Base-by-base conservation (phyloP, 2,797 vertebrate species). In the Danio jaintianensis region DNA sequence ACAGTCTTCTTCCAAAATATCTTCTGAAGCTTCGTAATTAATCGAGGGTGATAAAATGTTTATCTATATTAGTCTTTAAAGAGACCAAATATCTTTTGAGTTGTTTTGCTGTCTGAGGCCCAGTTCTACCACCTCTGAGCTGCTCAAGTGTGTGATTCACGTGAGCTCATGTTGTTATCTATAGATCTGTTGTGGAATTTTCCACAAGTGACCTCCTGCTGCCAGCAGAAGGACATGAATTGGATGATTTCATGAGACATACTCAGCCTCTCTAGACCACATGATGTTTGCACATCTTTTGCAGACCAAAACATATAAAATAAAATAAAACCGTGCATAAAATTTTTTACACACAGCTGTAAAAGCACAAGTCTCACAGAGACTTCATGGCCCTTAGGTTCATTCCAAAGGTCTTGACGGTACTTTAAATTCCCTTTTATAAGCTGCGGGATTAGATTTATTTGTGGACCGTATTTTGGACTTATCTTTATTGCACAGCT, bases 171-270 rank as follows among this genome's bases (percentile, higher is more conserved):
- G 50, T 47, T 62, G 88, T 89, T 90, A 85, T 91, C 67, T 87
- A 71, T 86, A 36, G 67, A 58, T 62, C 80, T 69, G 84, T 78
- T 79, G 75, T 90, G 90, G 89, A 90, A 91, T 89, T 91, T 92
- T 92, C 90, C 89, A 87, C 85, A 82, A 55, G 43, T 68, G 68
- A 53, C 55, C 59, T 58, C 12, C 75, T 79, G 50, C 10, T 58
- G 45, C 45, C 66, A 62, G 36, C 22, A 22, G 76, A n/a, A 20
- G 55, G 56, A 62, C 47, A 45, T 64, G 48, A 29, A 66, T 61
- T 79, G 76, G 56, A 61, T 48, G 11, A 69, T 22, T 38, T 58
- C 55, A 61, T 12, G 42, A 8, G 50, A 29, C 55, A 69, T 20
- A 69, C 79, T 72, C 15, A 52, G 56, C n/a, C 45, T 48, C 66